phyloP scores from a whole-genome alignment of 2,888 invertebrate genomes.

The Drosophila antonietae region DNA sequence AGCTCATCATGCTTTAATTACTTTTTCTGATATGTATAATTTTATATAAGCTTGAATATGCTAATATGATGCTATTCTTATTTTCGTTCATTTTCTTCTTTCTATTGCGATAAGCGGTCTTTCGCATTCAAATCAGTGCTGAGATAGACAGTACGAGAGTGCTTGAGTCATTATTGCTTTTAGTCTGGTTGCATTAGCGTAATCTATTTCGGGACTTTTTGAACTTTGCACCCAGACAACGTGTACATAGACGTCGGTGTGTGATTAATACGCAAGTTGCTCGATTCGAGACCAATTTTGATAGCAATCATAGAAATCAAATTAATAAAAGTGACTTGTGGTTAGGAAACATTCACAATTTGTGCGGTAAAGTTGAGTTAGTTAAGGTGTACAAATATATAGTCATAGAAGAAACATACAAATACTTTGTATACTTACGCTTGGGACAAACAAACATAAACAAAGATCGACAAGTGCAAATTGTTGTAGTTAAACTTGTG shows the following conservation, averaged over 20 bases:
- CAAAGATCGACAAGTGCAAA: conserved; percentile 38
- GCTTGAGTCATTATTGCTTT: conserved; percentile 64
- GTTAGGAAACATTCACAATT: conserved; percentile 59
- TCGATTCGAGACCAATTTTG: conserved; percentile 32
- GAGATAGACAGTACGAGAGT: conserved; percentile 10
- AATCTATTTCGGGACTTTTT: conserved; percentile 33
- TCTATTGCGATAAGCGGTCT: conserved; percentile 52
- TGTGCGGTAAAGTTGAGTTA: conserved; percentile 47
- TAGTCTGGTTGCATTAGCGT: conserved; percentile 46
- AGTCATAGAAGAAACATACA: conserved; percentile 11
- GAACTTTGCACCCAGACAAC: conserved; percentile 64
- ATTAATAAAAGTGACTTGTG: conserved; percentile 7
- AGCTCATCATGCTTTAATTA: background rate
- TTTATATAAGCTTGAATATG: background rate
- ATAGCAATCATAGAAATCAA: conserved; percentile 33
- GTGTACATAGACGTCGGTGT: conserved; percentile 30
- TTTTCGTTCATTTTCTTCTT: background rate
- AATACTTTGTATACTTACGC: conserved; percentile 41
- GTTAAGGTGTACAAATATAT: background rate
- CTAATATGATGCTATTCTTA: background rate
- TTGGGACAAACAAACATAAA: conserved; percentile 45
- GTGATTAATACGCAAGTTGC: conserved; percentile 49
- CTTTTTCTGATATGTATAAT: background rate
- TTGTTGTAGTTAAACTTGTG: conserved; percentile 28
- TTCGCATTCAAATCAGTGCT: conserved; percentile 25